Conservation (phyloP, 2,888 invertebrate species). For the Dendrolimus houi region DNA sequence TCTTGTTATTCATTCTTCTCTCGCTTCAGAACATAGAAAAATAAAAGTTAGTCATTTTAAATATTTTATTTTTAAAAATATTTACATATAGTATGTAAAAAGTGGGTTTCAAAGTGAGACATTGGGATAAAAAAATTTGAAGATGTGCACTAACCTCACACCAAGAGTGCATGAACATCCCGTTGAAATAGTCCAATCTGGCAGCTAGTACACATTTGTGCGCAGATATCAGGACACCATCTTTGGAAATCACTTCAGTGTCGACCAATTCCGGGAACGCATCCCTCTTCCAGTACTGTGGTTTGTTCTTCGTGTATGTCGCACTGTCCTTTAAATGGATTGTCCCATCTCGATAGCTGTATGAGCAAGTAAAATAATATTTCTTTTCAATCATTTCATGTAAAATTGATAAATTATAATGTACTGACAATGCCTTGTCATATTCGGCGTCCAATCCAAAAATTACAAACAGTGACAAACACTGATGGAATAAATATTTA, state of each 20-base stretch:
- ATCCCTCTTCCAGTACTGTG: constrained; percentile 55
- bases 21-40: too few relatives aligned
- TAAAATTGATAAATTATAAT: too few relatives aligned
- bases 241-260: constrained; percentile 75
- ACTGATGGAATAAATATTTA: too few relatives aligned
- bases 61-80: too few relatives aligned
- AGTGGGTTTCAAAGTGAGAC: constrained; percentile 1
- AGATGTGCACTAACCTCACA: constrained; percentile 68
- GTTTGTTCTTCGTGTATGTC: constrained; percentile 18
- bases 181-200: constrained; percentile 89
- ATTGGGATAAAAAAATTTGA: constrained; percentile 1
- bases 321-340: constrained; percentile 54
- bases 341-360: constrained; percentile 55
- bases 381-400: background rate
- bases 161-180: constrained; percentile 90
- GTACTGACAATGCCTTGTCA: too few relatives aligned
- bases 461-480: too few relatives aligned
- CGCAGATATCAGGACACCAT: constrained; percentile 72
- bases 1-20: too few relatives aligned
- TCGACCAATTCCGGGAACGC: constrained; percentile 75
- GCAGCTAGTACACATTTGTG: constrained; percentile 90
- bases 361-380: background rate
- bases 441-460: too few relatives aligned
- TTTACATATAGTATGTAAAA: too few relatives aligned
- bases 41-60: too few relatives aligned